Percentiles rank a stretch among this genome's conserved stretches.
Conservation (phyloP, 2,888 invertebrate species). For the Synanthedon myopaeformis region DNA sequence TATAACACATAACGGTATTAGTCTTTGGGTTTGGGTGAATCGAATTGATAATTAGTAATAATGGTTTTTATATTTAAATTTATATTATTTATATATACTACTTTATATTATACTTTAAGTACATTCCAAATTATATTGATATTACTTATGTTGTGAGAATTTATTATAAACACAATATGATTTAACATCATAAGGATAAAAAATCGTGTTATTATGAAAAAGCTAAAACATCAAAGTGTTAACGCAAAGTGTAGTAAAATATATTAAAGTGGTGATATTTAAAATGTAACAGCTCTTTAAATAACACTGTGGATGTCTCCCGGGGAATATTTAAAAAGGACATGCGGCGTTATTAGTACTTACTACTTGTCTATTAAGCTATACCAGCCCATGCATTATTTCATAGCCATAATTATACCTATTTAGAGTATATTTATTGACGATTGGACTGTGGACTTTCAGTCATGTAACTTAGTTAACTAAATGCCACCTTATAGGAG, state of each 20-base stretch:
- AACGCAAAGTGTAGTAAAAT: background rate
- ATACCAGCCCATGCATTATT: too few species aligned
- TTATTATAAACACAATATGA: background rate
- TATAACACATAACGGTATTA: too few species aligned
- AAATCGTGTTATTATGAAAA: background rate
- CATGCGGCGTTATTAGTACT: background rate
- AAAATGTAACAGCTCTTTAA: slow-evolving; percentile 2
- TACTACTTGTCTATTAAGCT: background rate
- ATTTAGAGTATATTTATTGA: too few species aligned
- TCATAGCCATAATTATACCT: too few species aligned
- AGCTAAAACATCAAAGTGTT: background rate
- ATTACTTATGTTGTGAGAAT: background rate
- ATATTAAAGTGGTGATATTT: slow-evolving; percentile 2
- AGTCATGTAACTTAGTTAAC: too few species aligned
- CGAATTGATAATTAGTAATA: too few species aligned
- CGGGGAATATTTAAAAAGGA: slow-evolving; percentile 1
- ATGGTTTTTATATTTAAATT: background rate
- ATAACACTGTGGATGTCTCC: slow-evolving; percentile 1
- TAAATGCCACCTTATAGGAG: too few species aligned
- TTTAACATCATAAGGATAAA: background rate
- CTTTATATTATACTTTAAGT: background rate
- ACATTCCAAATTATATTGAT: background rate
- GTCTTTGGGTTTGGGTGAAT: too few species aligned
- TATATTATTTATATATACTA: too few species aligned
- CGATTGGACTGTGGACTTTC: too few species aligned